Conservation (phyloP, 2,888 invertebrate species). For the Spilarctia lutea region DNA sequence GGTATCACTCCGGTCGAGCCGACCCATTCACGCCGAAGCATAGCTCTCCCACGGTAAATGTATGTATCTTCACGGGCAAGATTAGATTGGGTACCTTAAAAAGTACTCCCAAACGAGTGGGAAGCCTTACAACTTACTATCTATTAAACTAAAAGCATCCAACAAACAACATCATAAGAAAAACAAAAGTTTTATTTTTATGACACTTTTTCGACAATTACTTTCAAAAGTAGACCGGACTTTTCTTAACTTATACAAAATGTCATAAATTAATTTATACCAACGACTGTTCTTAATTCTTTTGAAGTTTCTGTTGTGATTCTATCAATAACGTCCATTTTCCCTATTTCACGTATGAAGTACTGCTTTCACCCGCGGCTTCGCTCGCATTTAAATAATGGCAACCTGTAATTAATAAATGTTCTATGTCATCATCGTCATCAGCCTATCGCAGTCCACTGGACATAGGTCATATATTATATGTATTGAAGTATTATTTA, state of each 20-base stretch:
- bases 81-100: neutral
- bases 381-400: no score
- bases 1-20: no score
- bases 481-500: no score
- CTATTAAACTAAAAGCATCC: neutral
- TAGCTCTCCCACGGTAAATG: no score
- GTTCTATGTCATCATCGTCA: no score
- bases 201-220: constrained; percentile 11
- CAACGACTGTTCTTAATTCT: neutral
- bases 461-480: no score
- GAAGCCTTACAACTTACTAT: neutral
- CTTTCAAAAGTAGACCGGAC: constrained; percentile 7
- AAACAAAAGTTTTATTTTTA: constrained; percentile 12
- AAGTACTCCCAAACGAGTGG: neutral
- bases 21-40: no score
- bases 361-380: no score
- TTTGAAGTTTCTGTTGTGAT: constrained; percentile 1
- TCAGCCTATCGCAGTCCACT: no score
- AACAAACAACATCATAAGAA: constrained; percentile 5
- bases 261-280: constrained; percentile 7
- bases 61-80: neutral
- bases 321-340: neutral
- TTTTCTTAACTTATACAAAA: neutral
- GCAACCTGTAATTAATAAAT: no score
- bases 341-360: neutral